These are phyloP conservation scores for Selenia dentaria DNA, from an alignment of 2,888 invertebrate genomes.

Conservation along the genomic window DNA sequence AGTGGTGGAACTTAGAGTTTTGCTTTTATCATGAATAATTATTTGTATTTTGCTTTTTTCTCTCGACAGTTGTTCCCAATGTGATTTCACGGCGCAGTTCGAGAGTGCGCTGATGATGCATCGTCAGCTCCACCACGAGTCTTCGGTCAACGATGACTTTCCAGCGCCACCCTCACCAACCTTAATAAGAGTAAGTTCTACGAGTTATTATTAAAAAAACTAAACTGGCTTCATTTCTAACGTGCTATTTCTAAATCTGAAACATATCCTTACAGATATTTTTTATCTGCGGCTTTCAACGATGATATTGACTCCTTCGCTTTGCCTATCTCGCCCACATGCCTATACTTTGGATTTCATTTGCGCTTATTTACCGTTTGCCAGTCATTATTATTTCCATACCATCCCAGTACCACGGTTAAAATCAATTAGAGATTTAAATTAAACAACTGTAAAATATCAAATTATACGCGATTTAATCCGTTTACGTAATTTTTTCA, in stretches of 20 bases:
- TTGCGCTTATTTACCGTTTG: not conserved
- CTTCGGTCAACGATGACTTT: constrained; percentile 15
- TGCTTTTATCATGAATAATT: too few species aligned
- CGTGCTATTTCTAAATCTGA: too few species aligned
- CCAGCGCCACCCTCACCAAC: constrained; percentile 21
- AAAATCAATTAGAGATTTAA: too few species aligned
- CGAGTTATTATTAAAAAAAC: too few species aligned
- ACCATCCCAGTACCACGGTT: too few species aligned
- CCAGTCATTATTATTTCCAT: not conserved
- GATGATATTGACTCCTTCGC: not conserved
- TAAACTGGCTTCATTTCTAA: too few species aligned
- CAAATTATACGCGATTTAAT: too few species aligned
- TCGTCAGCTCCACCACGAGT: constrained; percentile 61
- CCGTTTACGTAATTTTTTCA: too few species aligned
- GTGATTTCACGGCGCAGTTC: constrained; percentile 65
- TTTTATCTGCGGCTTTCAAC: not conserved
- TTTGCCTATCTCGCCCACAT: not conserved
- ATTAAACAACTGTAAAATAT: too few species aligned
- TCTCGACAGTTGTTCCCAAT: constrained; percentile 72
- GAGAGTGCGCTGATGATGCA: constrained; percentile 72
- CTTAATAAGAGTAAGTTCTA: constrained; percentile 19
- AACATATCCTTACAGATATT: too few species aligned
- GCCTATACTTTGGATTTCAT: not conserved
- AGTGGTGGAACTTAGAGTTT: too few species aligned
- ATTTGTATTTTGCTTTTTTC: too few species aligned